phyloP scores from a whole-genome alignment of 2,113 vertebrate species.

The Ictidomys tridecemlineatus region DNA sequence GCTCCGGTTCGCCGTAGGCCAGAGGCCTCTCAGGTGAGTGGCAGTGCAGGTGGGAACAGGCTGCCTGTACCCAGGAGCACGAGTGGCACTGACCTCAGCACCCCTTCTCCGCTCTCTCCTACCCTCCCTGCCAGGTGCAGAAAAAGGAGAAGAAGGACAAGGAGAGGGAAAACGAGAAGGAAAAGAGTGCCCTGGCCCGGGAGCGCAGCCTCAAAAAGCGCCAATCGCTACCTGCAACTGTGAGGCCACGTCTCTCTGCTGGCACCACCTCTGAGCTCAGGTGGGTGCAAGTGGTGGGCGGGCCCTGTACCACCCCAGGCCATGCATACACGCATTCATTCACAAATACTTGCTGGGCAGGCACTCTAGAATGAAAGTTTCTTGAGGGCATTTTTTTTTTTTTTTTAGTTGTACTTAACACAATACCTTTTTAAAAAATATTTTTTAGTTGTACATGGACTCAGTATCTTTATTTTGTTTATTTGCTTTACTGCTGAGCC shows the following conservation, averaged over 20 bases:
- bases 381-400: background rate
- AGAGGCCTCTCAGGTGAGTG: conserved; percentile 92
- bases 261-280: conserved; percentile 74
- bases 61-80: fast-evolving
- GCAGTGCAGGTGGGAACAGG: background rate
- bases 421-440: no score
- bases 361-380: background rate
- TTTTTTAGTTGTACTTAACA: no score
- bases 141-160: conserved; percentile 98
- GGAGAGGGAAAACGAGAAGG: conserved; percentile 96
- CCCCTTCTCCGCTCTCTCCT: fast-evolving
- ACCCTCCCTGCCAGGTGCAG: conserved; percentile 78
- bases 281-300: conserved; percentile 57
- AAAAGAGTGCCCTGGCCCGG: conserved; percentile 93
- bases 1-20: conserved; percentile 89
- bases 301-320: background rate
- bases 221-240: conserved; percentile 89
- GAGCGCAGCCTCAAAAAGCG: conserved; percentile 95
- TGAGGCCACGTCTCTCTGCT: conserved; percentile 61
- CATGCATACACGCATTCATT: background rate
- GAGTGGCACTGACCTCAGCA: background rate
- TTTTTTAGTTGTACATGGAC: no score
- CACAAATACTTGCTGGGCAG: background rate
- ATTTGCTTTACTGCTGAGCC: no score
- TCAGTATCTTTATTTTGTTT: no score